phyloP scores from a whole-genome alignment of 23 tunicate genomes.

The Styela clava region DNA sequence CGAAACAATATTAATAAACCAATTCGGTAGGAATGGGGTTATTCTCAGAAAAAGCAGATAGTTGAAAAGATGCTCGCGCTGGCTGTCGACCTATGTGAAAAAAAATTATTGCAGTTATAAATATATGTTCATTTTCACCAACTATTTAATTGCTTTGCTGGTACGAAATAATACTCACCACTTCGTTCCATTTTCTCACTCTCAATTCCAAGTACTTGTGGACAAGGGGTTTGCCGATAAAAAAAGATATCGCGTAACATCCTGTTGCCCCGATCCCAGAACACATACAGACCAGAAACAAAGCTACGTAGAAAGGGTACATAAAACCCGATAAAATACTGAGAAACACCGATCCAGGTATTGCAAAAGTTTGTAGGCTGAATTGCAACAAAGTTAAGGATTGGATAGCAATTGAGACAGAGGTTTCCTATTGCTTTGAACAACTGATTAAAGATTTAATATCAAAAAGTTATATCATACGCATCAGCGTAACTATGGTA shows the following conservation, averaged over 20 bases:
- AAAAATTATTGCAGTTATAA: neutral
- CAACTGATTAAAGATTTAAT: too few species aligned
- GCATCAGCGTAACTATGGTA: too few species aligned
- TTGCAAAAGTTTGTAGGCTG: conserved; percentile 89
- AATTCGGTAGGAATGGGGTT: conserved; percentile 92
- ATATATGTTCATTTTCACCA: neutral
- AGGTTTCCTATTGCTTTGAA: too few species aligned
- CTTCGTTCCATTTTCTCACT: conserved; percentile 69
- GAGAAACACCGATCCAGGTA: conserved; percentile 90
- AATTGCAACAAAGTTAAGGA: neutral
- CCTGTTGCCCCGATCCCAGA: conserved; percentile 97
- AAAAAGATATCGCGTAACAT: conserved; percentile 78
- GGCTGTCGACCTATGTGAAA: conserved; percentile 66
- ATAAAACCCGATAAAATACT: conserved; percentile 90
- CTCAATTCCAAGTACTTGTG: conserved; percentile 59
- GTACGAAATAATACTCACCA: conserved; percentile 36
- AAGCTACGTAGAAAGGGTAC: conserved; percentile 81
- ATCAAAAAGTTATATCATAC: too few species aligned
- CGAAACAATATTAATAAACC: conserved; percentile 92
- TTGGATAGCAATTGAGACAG: neutral
- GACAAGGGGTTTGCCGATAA: conserved; percentile 73
- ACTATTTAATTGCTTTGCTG: neutral
- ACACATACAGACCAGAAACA: conserved; percentile 84
- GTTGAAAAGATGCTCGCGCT: conserved; percentile 75
- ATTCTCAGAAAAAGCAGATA: conserved; percentile 86